Evolutionary conservation across 2,888 invertebrate species (phyloP).

Genomic region (Pycnomerus fuliginosus): DNA sequence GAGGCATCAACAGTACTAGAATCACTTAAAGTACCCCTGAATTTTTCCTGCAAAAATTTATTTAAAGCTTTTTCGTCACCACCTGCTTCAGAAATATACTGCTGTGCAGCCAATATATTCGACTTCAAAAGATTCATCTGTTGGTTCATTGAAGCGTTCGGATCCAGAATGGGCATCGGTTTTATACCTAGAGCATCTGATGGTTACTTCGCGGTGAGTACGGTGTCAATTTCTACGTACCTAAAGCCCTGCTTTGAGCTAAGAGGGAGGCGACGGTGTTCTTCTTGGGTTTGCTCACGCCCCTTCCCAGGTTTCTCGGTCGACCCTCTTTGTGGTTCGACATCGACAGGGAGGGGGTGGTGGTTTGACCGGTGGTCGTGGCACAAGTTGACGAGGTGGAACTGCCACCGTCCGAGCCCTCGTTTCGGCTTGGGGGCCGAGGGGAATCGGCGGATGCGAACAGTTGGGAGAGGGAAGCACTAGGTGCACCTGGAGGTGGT

Average conservation of each 20-base stretch:
- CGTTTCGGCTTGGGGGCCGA: slow-evolving; percentile 57
- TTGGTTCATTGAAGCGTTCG: slow-evolving; percentile 58
- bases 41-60: slow-evolving; percentile 58
- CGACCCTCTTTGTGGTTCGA: slow-evolving; percentile 68
- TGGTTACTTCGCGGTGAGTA: too few relatives aligned
- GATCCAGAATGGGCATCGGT: slow-evolving; percentile 64
- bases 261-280: slow-evolving; percentile 87
- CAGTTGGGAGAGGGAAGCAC: slow-evolving; percentile 57
- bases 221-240: too few relatives aligned
- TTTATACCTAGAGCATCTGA: slow-evolving; percentile 60
- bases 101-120: slow-evolving; percentile 69
- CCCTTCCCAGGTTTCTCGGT: slow-evolving; percentile 80
- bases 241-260: slow-evolving; percentile 82
- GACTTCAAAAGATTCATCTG: slow-evolving; percentile 60
- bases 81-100: slow-evolving; percentile 54
- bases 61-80: slow-evolving; percentile 54
- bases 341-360: slow-evolving; percentile 27
- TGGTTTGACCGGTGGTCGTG: slow-evolving; percentile 31
- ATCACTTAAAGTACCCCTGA: slow-evolving; percentile 58
- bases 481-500: slow-evolving; percentile 55
- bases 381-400: slow-evolving; percentile 43
- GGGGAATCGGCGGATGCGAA: slow-evolving; percentile 62
- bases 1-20: slow-evolving; percentile 59
- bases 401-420: slow-evolving; percentile 46
- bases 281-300: slow-evolving; percentile 89